Base-by-base conservation (phyloP, 2,888 invertebrate species). In the Drosophila peninsularis region DNA sequence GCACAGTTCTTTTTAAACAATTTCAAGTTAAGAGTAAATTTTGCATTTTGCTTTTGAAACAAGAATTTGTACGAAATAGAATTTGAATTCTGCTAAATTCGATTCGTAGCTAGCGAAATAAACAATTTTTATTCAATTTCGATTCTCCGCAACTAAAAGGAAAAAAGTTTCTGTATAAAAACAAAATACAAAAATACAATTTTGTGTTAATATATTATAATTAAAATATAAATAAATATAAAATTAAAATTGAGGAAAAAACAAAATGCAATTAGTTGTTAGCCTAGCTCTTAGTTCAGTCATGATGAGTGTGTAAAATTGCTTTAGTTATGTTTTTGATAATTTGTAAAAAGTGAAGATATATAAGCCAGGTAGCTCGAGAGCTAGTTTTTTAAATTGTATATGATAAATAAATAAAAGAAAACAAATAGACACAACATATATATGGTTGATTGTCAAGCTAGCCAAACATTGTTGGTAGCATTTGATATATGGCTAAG, bases 281-380 rank as follows among this genome's bases (percentile, higher is more conserved):
- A 82, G 57, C 63, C 68, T 81, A 82, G 70, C 66, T 75, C 32
- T 75, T 80, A 82, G 61, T 67, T 66, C 71, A 64, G 71, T 75
- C 57, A 73, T 49, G 63, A 69, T 66, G 62, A 69, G 61, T 76
- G 83, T 87, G 75, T 83, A 78, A 73, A 81, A 66, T 78, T 78
- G 73, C 61, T 87, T 78, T 86, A 82, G 75, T 86, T 84, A 75
- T 81, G 75, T 80, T 80, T 82, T 87, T 75, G 68, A 86, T 86
- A 80, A 82, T 82, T 82, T 82, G 84, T 82, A 82, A 69, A 85
- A 75, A 83, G 63, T 71, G 65, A 62, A 32, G 30, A 61, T 34
- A 64, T 53, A 47, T 64, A 71, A 53, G 67, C 62, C 67, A 64
- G 45, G 21, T 36, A 75, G 61, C 74, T 67, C 57, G 62, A 66